Evolutionary conservation across 2,113 vertebrate species (phyloP), one percentile per base, ranked within the genome.

Genomic region (Podilymbus podiceps): DNA sequence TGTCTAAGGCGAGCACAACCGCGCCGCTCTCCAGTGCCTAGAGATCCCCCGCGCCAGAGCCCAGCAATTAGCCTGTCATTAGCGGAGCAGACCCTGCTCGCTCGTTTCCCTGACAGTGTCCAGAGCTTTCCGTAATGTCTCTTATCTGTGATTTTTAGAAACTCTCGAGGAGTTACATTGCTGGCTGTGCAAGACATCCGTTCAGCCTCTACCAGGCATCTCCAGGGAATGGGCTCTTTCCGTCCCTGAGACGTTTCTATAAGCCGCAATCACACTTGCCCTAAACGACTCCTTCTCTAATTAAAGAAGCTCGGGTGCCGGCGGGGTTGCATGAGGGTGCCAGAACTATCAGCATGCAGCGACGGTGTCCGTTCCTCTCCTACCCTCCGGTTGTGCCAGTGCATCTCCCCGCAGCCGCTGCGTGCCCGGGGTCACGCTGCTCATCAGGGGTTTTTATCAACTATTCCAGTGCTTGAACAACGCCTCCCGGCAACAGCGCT

Each of bases 391-490:
- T 11, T 85, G 50, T 40, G 44, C 25, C 33, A 27, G 64, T 2
- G 1, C 46, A 50, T 60, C 60, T 69, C 74, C 49, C 40, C 1
- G 0, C 44, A 58, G 59, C 64, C 1, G 0, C 84, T 25, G 31
- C 6, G 3, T 62, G 76, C 47, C 81, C 1, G 0, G 42, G 84
- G 79, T 78, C 73, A 20, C 0, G 3, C 33, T 21, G 80, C 19
- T 91, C 53, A 53, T 35, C 64, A 2, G 62, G 21, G 12, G 15
- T 21, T 74, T 79, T 49, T 27, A 63, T 75, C 66, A 38, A 56
- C 89, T 50, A 21, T 35, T 81, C 50, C 60, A 40, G n/a, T 15
- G 31, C 60, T 50, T 47, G n/a, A 91, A 78, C 73, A 84, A 28
- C 53, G 87, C 25, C 74, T 95, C 81, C 77, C 72, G 80, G 86